Percentiles rank a stretch among this genome's conserved stretches.
These are phyloP conservation scores for Paguma larvata DNA, from an alignment of 2,797 vertebrate genomes.

Conservation along the genomic window DNA sequence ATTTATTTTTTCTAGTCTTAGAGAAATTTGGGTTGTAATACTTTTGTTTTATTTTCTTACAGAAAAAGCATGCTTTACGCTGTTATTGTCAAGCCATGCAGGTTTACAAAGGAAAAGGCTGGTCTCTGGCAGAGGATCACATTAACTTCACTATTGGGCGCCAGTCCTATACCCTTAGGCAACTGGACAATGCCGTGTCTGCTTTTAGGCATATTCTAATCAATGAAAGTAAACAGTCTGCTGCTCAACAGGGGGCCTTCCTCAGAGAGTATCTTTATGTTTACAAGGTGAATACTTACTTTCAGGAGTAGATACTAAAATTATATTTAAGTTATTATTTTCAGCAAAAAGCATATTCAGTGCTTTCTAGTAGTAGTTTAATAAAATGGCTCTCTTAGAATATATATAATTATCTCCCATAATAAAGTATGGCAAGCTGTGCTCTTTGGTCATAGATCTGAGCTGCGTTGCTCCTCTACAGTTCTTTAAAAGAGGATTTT, in stretches of 20 bases:
- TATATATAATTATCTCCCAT: neutral
- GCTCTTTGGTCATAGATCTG: neutral
- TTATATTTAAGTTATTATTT: neutral
- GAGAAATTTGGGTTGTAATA: constrained; percentile 28
- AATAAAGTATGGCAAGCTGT: neutral
- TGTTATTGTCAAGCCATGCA: constrained; percentile 99
- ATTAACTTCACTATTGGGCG: constrained; percentile 99
- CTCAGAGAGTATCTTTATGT: constrained; percentile 98
- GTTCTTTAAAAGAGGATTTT: constrained; percentile 57
- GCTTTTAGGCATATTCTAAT: constrained; percentile 97
- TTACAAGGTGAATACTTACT: constrained; percentile 92
- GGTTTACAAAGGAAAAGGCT: constrained; percentile 97
- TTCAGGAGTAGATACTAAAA: constrained; percentile 31
- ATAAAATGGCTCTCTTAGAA: constrained; percentile 44
- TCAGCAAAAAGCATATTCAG: neutral
- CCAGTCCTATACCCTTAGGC: constrained; percentile 96
- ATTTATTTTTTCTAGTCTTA: constrained; percentile 9
- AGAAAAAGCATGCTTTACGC: constrained; percentile 97
- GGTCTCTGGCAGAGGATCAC: constrained; percentile 98
- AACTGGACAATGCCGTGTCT: constrained; percentile 94
- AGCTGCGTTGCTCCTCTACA: neutral
- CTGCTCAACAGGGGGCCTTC: constrained; percentile 96
- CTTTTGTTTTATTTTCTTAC: constrained; percentile 74
- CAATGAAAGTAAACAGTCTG: constrained; percentile 97
- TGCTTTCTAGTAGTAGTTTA: neutral